A percentile compares a stretch with the other conserved stretches of the same genome.
Evolutionary conservation across 2,113 vertebrate species (phyloP).

Genomic region (Equus przewalskii): DNA sequence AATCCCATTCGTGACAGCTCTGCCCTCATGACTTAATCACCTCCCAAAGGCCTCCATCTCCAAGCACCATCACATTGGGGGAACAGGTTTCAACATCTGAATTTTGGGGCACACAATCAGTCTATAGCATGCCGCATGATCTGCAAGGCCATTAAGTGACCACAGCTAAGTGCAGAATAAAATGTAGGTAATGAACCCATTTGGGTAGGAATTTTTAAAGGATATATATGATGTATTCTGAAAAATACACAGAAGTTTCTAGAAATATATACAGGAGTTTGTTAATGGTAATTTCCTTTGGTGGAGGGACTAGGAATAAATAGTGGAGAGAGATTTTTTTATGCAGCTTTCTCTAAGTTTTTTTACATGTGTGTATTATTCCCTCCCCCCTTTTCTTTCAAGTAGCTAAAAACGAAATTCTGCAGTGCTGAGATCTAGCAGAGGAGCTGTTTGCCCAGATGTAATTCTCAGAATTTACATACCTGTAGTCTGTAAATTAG

Average conservation of each 20-base stretch:
- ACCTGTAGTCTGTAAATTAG: not conserved
- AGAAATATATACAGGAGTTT: not conserved
- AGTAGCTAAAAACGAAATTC: slow-evolving; percentile 31
- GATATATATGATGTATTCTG: slow-evolving; percentile 10
- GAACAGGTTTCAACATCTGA: not conserved
- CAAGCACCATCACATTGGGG: not conserved
- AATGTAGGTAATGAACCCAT: slow-evolving; percentile 22
- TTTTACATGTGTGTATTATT: not conserved
- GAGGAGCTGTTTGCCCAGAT: slow-evolving; percentile 17
- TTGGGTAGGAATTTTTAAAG: not conserved
- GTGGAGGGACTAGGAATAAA: not conserved
- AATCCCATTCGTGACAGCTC: not conserved
- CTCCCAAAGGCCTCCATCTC: not conserved
- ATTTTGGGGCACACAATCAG: not conserved
- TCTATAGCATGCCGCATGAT: not conserved
- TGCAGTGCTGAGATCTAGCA: not conserved
- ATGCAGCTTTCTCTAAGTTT: not conserved
- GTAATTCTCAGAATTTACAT: not conserved
- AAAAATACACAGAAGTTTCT: slow-evolving; percentile 6
- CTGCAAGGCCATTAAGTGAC: not conserved
- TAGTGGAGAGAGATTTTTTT: not conserved
- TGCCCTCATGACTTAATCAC: not conserved
- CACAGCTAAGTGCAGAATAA: slow-evolving; percentile 20
- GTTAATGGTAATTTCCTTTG: slow-evolving; percentile 41
- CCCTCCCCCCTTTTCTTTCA: not conserved